phyloP scores from a whole-genome alignment of 2,113 vertebrate species.

The Dascyllus trimaculatus region DNA sequence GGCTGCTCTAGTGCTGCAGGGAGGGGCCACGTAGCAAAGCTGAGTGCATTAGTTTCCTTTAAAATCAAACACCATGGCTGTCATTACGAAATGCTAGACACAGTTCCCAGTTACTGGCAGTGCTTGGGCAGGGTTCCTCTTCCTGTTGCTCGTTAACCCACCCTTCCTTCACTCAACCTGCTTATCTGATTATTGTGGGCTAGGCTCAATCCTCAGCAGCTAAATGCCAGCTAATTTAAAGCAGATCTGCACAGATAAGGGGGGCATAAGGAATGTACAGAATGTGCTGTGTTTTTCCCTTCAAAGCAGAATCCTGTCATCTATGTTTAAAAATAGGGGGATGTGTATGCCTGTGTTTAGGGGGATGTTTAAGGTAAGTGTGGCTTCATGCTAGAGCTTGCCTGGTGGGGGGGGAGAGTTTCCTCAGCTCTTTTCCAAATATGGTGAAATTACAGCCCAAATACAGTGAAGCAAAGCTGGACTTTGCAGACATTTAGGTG shows the following conservation, averaged over 20 bases:
- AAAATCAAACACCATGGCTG: constrained; percentile 20
- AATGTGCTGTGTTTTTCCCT: not conserved
- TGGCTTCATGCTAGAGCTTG: constrained; percentile 25
- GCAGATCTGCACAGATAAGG: constrained; percentile 22
- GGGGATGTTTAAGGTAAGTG: constrained; percentile 8
- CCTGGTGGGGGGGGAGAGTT: constrained; percentile 36
- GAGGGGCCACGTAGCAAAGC: constrained; percentile 21
- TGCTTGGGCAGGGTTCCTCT: constrained; percentile 1
- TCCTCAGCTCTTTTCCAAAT: constrained; percentile 47
- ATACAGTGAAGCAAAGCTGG: constrained; percentile 60
- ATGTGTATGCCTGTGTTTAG: not conserved
- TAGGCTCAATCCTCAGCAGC: constrained; percentile 8
- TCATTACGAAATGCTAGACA: constrained; percentile 1
- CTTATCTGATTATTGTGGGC: constrained; percentile 31
- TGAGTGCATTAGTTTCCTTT: constrained; percentile 12
- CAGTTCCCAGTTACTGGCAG: constrained; percentile 13
- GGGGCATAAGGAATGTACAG: constrained; percentile 12
- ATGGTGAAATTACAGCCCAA: constrained; percentile 62
- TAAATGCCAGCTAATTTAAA: not conserved
- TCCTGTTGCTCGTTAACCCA: constrained; percentile 10
- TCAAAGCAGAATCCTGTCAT: not conserved
- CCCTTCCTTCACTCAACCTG: not conserved
- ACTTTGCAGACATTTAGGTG: constrained; percentile 43
- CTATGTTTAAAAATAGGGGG: not conserved
- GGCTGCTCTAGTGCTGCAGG: constrained; percentile 54